Percentiles rank a stretch among this genome's conserved stretches.
phyloP scores from a whole-genome alignment of 2,113 vertebrate species.

The Caranx ignobilis region DNA sequence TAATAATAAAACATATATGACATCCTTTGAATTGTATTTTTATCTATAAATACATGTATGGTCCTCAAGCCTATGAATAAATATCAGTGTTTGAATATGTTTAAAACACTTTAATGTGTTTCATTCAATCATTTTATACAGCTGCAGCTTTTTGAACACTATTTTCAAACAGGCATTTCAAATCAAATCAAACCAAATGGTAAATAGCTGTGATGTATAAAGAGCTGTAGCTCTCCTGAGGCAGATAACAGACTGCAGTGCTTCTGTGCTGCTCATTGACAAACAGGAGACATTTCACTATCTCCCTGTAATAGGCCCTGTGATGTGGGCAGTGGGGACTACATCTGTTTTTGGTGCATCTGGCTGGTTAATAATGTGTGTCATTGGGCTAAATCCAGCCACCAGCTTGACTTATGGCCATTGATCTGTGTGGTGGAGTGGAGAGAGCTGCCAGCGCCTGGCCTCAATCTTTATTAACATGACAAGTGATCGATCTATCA shows the following conservation, averaged over 20 bases:
- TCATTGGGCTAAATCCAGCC: constrained; percentile 68
- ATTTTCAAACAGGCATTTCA: background rate
- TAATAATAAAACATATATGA: background rate
- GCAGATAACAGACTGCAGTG: background rate
- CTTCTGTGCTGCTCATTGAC: background rate
- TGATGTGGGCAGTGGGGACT: constrained; percentile 35
- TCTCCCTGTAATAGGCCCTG: background rate
- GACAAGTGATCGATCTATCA: constrained; percentile 73
- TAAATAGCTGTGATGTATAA: background rate
- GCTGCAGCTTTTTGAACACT: background rate
- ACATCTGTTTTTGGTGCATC: constrained; percentile 45
- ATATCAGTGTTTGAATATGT: background rate
- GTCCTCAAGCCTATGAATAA: background rate
- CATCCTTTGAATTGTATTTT: background rate
- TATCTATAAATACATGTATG: background rate
- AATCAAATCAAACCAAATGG: background rate
- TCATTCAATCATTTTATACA: background rate
- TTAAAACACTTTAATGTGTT: background rate
- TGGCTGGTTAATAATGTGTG: constrained; percentile 62
- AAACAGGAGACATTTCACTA: constrained; percentile 13
- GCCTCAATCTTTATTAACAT: constrained; percentile 69
- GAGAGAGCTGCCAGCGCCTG: constrained; percentile 48
- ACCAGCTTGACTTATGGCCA: constrained; percentile 71
- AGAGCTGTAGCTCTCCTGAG: background rate
- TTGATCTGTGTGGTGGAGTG: constrained; percentile 65